Conservation (phyloP, 2,888 invertebrate species). For the Rhorus exstirpatorius region DNA sequence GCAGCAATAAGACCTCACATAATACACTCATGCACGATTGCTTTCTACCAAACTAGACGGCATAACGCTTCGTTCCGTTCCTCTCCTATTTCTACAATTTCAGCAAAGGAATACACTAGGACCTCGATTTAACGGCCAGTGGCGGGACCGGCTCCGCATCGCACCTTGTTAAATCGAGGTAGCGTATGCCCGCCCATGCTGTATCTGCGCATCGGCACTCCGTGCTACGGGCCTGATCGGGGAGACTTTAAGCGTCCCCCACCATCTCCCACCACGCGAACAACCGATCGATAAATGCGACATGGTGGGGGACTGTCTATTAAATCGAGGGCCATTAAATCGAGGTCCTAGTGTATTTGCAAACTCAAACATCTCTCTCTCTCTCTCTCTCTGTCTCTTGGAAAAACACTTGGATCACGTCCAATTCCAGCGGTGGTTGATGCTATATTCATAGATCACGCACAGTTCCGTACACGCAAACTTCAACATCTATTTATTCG, state of each 20-base stretch:
- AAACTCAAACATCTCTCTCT: conserved; percentile 16
- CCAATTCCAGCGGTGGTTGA: conserved; percentile 37
- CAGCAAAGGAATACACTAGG: conserved; percentile 21
- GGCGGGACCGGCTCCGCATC: no score
- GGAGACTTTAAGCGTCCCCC: no score
- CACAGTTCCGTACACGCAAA: conserved; percentile 6
- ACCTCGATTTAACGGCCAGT: no score
- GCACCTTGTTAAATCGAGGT: no score
- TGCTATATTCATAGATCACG: conserved; percentile 22
- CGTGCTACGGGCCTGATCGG: no score
- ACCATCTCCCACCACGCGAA: no score
- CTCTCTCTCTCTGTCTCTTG: conserved; percentile 16
- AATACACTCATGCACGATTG: conserved; percentile 63
- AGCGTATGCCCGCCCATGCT: no score
- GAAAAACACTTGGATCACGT: conserved; percentile 34
- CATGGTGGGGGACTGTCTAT: no score
- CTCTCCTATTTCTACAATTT: conserved; percentile 40
- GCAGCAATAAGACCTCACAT: conserved; percentile 45
- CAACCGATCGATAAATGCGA: no score
- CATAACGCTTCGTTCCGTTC: conserved; percentile 44
- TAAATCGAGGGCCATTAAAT: no score
- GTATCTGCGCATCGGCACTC: no score
- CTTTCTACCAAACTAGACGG: conserved; percentile 59
- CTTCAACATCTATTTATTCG: conserved; percentile 19
- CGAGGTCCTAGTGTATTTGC: no score